Conservation (phyloP, 2,888 invertebrate species). For the Apodemia mormo region DNA sequence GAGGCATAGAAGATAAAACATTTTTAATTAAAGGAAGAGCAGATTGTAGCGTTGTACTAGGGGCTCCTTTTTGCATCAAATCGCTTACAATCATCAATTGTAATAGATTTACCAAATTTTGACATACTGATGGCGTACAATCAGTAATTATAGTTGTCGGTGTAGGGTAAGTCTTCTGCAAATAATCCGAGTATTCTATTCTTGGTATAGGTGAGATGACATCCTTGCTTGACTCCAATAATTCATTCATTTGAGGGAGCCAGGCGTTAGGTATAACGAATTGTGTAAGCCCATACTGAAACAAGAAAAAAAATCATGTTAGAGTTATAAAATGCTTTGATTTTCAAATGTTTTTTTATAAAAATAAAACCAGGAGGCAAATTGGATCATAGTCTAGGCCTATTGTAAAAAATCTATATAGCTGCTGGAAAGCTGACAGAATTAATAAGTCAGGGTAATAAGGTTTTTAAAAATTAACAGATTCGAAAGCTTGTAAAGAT, state of each 20-base stretch:
- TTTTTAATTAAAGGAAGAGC: conserved; percentile 55
- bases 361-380: too few species aligned
- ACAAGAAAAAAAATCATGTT: neutral
- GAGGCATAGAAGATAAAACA: conserved; percentile 44
- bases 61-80: conserved; percentile 52
- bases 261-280: neutral
- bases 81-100: conserved; percentile 64
- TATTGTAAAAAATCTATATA: too few species aligned
- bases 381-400: too few species aligned
- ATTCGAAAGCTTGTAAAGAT: too few species aligned
- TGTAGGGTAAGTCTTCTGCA: conserved; percentile 29
- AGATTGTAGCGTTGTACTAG: conserved; percentile 48
- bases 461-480: too few species aligned
- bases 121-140: conserved; percentile 60
- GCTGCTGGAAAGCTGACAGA: too few species aligned
- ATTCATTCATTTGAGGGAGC: conserved; percentile 1
- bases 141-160: conserved; percentile 60
- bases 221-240: neutral
- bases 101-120: conserved; percentile 60
- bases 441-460: too few species aligned
- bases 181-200: neutral
- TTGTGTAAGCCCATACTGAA: conserved; percentile 12
- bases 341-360: neutral
- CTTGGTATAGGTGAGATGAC: conserved; percentile 9
- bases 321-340: neutral